Evolutionary conservation across 2,888 invertebrate genomes (phyloP).

Genomic region (Bedellia somnulentella): DNA sequence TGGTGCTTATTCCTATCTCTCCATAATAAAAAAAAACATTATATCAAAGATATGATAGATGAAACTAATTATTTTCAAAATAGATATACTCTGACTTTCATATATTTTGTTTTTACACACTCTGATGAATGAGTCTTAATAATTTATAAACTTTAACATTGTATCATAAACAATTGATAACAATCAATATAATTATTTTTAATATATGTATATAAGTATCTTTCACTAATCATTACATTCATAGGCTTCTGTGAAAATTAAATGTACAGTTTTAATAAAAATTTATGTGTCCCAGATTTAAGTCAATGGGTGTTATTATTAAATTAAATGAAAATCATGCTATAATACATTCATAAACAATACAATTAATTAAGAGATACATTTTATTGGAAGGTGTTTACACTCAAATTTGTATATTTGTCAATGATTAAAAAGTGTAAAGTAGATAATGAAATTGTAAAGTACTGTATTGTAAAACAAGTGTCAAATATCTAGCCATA

Average conservation of each 20-base stretch:
- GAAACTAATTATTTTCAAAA: slow-evolving; percentile 4
- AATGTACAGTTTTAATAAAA: too few relatives aligned
- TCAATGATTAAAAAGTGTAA: too few relatives aligned
- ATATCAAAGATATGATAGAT: slow-evolving; percentile 45
- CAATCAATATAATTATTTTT: slow-evolving; percentile 48
- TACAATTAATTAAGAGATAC: background rate
- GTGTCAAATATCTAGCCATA: too few relatives aligned
- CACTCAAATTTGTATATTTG: too few relatives aligned
- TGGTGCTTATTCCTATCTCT: slow-evolving; percentile 31
- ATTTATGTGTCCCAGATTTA: too few relatives aligned
- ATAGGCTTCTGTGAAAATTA: too few relatives aligned
- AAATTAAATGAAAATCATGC: slow-evolving; percentile 4
- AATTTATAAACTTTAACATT: slow-evolving; percentile 55
- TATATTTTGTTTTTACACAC: too few relatives aligned
- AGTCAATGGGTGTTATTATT: too few relatives aligned
- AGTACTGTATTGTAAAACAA: too few relatives aligned
- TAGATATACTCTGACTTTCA: background rate
- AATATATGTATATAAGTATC: too few relatives aligned
- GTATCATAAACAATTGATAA: slow-evolving; percentile 53
- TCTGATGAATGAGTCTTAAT: slow-evolving; percentile 8
- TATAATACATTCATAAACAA: background rate
- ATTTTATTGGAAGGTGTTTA: background rate
- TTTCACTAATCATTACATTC: too few relatives aligned
- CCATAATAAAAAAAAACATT: slow-evolving; percentile 21
- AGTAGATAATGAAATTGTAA: too few relatives aligned